Evolutionary conservation across 2,113 vertebrate genomes (phyloP).

Genomic region (Phalacrocorax aristotelis): DNA sequence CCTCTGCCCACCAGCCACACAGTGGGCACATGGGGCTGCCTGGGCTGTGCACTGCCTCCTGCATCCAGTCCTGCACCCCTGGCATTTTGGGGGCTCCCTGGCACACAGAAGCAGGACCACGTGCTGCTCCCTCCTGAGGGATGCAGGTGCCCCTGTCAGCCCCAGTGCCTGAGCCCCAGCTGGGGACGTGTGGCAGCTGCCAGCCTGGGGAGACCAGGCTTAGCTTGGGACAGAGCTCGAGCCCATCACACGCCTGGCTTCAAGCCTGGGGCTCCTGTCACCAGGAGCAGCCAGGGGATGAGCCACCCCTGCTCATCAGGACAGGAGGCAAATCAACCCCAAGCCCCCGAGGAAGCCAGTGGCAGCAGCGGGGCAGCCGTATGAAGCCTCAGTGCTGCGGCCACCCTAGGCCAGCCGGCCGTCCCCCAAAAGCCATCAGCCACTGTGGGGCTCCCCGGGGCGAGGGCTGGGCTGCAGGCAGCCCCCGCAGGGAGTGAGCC

Average conservation of each 20-base stretch:
- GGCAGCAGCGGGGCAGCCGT: fast-evolving
- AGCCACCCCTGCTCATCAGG: fast-evolving
- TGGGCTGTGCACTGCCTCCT: fast-evolving
- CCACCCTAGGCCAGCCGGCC: neutral
- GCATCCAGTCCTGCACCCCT: fast-evolving
- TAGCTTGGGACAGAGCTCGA: fast-evolving
- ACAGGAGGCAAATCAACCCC: neutral
- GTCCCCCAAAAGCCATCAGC: neutral
- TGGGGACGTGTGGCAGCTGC: neutral
- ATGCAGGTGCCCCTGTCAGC: no score
- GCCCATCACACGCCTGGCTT: neutral
- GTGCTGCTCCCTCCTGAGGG: neutral
- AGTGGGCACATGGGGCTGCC: neutral
- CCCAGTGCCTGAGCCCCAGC: fast-evolving
- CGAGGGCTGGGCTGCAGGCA: fast-evolving
- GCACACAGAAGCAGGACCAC: neutral
- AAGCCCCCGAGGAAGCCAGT: fast-evolving
- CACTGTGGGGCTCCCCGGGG: fast-evolving
- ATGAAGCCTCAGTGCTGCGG: fast-evolving
- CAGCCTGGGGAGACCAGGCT: neutral
- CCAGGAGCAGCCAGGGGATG: neutral
- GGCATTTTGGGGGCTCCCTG: neutral
- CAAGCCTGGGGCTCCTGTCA: neutral
- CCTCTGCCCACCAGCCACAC: fast-evolving
- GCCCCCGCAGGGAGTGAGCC: neutral